These are phyloP conservation scores for Craniophora ligustri DNA, from an alignment of 2,888 invertebrate genomes.

Conservation along the genomic window DNA sequence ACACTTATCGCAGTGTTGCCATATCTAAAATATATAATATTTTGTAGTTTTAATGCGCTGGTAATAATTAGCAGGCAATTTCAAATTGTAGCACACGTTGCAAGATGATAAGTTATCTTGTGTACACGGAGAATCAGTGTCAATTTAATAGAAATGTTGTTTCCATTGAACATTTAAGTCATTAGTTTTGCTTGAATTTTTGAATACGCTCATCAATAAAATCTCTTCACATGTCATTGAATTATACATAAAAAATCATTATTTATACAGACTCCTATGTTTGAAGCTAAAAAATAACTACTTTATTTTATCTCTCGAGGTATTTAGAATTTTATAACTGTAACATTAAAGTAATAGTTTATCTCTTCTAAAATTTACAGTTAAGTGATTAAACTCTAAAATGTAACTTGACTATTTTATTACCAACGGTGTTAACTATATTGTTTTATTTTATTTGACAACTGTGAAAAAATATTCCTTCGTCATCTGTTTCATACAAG, in stretches of 20 bases:
- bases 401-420: slow-evolving; percentile 7
- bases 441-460: slow-evolving; percentile 30
- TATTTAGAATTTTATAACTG: not conserved
- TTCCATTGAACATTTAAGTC: slow-evolving; percentile 21
- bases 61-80: slow-evolving; percentile 55
- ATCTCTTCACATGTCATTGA: slow-evolving; percentile 4
- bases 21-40: slow-evolving; percentile 61
- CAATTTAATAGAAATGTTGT: slow-evolving; percentile 56
- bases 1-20: slow-evolving; percentile 68
- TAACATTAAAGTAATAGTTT: not conserved
- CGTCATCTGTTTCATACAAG: slow-evolving; percentile 25
- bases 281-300: not conserved
- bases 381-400: not conserved
- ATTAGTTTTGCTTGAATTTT: slow-evolving; percentile 32
- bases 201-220: slow-evolving; percentile 3
- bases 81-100: slow-evolving; percentile 58
- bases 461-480: slow-evolving; percentile 37
- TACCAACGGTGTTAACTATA: slow-evolving; percentile 8
- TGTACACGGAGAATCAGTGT: slow-evolving; percentile 51
- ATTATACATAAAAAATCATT: not conserved
- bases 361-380: not conserved
- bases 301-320: not conserved
- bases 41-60: slow-evolving; percentile 60
- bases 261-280: not conserved
- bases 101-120: slow-evolving; percentile 78